Percentiles rank a stretch among this genome's conserved stretches.
Conservation (phyloP, 2,797 vertebrate species). For the Karalla daura region DNA sequence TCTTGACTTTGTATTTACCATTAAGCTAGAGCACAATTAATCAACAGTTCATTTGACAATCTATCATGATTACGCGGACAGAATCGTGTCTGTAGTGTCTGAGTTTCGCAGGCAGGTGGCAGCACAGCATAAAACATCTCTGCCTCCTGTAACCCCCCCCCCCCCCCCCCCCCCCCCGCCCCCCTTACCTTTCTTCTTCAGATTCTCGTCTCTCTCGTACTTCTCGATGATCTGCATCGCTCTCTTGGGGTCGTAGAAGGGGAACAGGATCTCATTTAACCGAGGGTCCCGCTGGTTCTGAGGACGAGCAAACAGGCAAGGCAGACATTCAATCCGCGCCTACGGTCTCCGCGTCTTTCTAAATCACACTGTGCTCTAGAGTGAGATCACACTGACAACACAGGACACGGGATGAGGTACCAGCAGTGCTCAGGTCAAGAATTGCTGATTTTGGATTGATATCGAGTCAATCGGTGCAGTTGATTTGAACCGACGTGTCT, state of each 20-base stretch:
- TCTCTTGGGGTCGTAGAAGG: conserved; percentile 97
- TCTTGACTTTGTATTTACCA: background rate
- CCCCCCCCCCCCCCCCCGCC: background rate
- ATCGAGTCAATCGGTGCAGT: background rate
- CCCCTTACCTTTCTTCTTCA: conserved; percentile 92
- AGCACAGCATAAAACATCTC: conserved; percentile 47
- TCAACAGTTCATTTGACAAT: background rate
- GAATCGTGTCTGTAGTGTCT: conserved; percentile 48
- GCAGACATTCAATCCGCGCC: too few species aligned
- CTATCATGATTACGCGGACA: background rate
- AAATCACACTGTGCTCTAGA: too few species aligned
- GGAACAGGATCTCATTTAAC: conserved; percentile 98
- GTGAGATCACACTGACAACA: conserved; percentile 25
- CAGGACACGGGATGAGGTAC: conserved; percentile 23
- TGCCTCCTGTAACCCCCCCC: background rate
- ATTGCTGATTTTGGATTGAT: background rate
- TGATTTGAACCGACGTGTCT: background rate
- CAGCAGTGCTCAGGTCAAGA: background rate
- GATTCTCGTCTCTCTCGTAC: conserved; percentile 92
- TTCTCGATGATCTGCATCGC: conserved; percentile 97
- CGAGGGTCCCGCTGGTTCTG: conserved; percentile 97
- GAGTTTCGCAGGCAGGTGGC: conserved; percentile 65
- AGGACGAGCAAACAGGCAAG: conserved; percentile 29
- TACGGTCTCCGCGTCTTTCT: too few species aligned
- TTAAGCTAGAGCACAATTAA: background rate